These are phyloP conservation scores for Leptinotarsa haldemani DNA, from an alignment of 2,888 invertebrate genomes.

Conservation along the genomic window DNA sequence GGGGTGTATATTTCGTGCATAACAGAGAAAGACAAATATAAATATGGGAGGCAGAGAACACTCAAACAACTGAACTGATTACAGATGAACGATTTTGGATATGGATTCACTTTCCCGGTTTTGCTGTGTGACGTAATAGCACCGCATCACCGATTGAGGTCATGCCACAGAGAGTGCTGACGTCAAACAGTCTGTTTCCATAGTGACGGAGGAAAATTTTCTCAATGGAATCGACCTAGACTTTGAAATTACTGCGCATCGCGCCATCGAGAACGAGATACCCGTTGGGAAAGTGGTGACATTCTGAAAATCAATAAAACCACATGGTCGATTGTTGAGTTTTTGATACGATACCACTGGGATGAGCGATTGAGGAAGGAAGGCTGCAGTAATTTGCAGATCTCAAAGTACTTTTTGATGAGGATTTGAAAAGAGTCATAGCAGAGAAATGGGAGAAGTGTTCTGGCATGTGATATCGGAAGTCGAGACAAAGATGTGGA, in stretches of 20 bases:
- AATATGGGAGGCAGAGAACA: too few relatives aligned
- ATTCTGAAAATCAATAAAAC: conserved; percentile 5
- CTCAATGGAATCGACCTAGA: conserved; percentile 18
- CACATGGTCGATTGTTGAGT: background rate
- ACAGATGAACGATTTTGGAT: background rate
- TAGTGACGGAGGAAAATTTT: conserved; percentile 6
- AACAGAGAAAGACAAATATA: too few relatives aligned
- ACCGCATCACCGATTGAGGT: conserved; percentile 12
- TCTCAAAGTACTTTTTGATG: too few relatives aligned
- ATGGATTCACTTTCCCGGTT: conserved; percentile 5
- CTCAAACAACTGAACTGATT: background rate
- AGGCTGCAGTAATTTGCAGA: background rate
- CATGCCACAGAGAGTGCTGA: conserved; percentile 15
- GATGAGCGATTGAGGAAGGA: background rate
- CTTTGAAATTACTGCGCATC: conserved; percentile 20
- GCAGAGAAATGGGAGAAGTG: too few relatives aligned
- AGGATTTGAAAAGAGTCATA: too few relatives aligned
- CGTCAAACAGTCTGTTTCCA: conserved; percentile 21
- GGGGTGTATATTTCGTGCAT: too few relatives aligned
- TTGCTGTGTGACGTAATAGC: conserved; percentile 13
- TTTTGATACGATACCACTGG: background rate
- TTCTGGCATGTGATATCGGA: too few relatives aligned
- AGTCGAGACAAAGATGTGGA: too few relatives aligned
- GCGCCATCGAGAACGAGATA: conserved; percentile 2
- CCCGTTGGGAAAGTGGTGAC: conserved; percentile 18